Percentiles rank a stretch among this genome's conserved stretches.
These are phyloP conservation scores for Auanema sp. DNA, from an alignment of 2,888 invertebrate species.

Conservation along the genomic window DNA sequence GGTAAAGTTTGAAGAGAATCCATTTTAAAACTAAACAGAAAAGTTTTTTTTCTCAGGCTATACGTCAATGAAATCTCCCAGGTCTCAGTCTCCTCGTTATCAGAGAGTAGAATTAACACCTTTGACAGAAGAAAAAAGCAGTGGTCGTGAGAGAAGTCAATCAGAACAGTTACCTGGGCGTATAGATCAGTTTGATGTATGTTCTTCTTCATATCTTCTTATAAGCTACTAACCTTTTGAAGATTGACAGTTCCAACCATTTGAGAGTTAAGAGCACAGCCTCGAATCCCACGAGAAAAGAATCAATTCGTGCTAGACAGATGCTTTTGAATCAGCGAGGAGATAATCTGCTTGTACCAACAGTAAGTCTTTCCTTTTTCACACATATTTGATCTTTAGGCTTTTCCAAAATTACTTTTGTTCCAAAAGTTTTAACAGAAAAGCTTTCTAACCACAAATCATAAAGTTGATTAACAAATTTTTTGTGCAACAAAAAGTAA, in stretches of 20 bases:
- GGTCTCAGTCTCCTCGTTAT: conserved; percentile 16
- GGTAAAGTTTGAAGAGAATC: not conserved
- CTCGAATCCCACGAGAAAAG: conserved; percentile 19
- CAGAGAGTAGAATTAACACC: conserved; percentile 16
- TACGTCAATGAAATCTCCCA: conserved; percentile 16
- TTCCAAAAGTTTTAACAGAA: too few relatives aligned
- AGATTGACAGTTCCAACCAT: conserved; percentile 20
- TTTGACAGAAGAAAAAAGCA: conserved; percentile 18
- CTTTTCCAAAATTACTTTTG: not conserved
- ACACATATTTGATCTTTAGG: not conserved
- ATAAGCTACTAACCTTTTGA: conserved; percentile 1
- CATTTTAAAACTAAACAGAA: not conserved
- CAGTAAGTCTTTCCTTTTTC: not conserved
- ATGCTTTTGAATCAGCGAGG: not conserved
- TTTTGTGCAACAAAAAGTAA: not conserved
- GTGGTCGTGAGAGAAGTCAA: conserved; percentile 17
- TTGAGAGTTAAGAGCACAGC: conserved; percentile 18
- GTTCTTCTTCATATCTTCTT: not conserved
- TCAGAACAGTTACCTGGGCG: conserved; percentile 16
- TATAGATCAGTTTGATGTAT: conserved; percentile 19
- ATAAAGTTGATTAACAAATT: too few relatives aligned
- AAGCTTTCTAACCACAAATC: too few relatives aligned
- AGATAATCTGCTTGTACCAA: not conserved
- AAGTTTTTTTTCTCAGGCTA: not conserved
- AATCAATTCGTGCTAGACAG: conserved; percentile 3